Conservation (phyloP, 2,797 vertebrate species). For the Poecilia wingei region DNA sequence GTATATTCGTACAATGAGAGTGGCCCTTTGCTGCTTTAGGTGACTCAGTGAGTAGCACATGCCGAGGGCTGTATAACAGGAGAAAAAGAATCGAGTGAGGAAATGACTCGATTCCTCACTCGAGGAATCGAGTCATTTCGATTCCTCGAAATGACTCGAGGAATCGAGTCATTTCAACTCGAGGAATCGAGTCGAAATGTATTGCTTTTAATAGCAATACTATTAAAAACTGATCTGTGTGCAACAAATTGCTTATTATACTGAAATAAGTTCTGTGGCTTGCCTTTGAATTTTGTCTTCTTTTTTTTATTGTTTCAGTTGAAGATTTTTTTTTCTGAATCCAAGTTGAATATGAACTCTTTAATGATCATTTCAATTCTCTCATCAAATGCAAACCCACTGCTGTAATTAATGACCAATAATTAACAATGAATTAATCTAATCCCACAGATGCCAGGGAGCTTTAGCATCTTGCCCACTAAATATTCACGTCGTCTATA, state of each 20-base stretch:
- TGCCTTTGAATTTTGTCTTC: no score
- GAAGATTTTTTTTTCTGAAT: not conserved
- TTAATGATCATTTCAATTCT: not conserved
- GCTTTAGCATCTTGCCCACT: not conserved
- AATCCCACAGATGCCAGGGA: no score
- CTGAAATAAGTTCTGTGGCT: no score
- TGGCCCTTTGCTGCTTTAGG: not conserved
- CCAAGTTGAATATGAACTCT: not conserved
- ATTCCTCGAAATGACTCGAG: no score
- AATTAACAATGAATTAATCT: no score
- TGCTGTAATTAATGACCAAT: not conserved
- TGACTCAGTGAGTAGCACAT: not conserved
- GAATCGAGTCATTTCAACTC: no score
- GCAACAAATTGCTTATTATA: no score
- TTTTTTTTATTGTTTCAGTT: not conserved
- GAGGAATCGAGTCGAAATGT: no score
- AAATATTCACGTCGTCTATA: not conserved
- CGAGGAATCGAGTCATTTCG: no score
- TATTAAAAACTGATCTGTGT: no score
- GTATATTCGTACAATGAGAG: not conserved
- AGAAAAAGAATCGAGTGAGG: not conserved
- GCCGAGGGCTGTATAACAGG: not conserved
- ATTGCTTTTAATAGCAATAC: no score
- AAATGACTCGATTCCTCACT: no score
- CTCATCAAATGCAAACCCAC: not conserved